Conservation (phyloP, 30 jellyfish, hydroid and myxozoan species). For the Catostylus mosaicus region DNA sequence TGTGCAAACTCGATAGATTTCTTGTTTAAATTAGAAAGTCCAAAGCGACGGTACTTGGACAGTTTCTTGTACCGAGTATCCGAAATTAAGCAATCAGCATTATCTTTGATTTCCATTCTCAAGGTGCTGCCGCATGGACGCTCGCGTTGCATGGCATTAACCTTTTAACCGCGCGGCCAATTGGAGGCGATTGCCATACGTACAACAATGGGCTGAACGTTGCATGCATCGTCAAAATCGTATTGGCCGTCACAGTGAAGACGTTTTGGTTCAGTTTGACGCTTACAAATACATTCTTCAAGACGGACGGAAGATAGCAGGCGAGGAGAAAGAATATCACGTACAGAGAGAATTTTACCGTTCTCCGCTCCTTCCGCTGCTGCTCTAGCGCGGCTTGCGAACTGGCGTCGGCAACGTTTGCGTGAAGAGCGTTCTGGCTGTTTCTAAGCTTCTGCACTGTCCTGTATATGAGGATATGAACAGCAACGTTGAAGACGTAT, state of each 20-base stretch:
- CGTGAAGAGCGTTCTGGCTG: not conserved
- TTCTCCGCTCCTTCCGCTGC: constrained; percentile 40
- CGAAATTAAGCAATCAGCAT: too few relatives aligned
- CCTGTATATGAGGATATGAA: constrained; percentile 28
- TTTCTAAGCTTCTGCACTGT: constrained; percentile 6
- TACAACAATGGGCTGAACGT: constrained; percentile 60
- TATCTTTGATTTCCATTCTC: not conserved
- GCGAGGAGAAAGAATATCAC: constrained; percentile 32
- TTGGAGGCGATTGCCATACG: constrained; percentile 57
- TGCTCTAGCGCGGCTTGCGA: constrained; percentile 13
- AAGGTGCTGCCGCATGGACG: not conserved
- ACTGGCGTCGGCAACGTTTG: constrained; percentile 19
- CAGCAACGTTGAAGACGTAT: constrained; percentile 53
- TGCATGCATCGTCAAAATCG: constrained; percentile 44
- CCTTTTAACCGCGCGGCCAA: constrained; percentile 46
- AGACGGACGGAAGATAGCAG: constrained; percentile 30
- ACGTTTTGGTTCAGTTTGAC: not conserved
- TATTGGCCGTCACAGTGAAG: constrained; percentile 1
- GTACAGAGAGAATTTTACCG: constrained; percentile 33
- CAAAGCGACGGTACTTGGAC: too few relatives aligned
- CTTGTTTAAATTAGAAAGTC: too few relatives aligned
- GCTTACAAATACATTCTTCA: constrained; percentile 7
- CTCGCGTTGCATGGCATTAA: not conserved
- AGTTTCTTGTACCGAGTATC: too few relatives aligned
- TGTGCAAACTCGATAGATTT: too few relatives aligned